A percentile compares a stretch with the other conserved stretches of the same genome.
These are phyloP conservation scores for Agrochola macilenta DNA, from an alignment of 2,888 invertebrate genomes.

Conservation along the genomic window DNA sequence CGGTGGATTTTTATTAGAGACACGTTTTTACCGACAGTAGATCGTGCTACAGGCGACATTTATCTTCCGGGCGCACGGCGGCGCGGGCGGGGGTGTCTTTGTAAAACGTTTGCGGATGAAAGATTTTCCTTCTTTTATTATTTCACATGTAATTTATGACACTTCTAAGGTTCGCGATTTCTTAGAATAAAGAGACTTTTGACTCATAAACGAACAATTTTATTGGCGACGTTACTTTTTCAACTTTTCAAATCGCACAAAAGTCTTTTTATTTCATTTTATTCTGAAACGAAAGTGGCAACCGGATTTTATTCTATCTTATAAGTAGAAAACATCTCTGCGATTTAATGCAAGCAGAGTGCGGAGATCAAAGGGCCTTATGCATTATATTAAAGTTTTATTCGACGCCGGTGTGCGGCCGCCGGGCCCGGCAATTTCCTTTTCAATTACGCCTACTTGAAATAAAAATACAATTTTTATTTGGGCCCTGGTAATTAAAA, in stretches of 20 bases:
- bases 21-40: conserved; percentile 81
- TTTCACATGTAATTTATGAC: conserved; percentile 88
- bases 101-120: conserved; percentile 86
- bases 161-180: conserved; percentile 78
- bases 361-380: conserved; percentile 89
- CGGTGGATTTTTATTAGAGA: conserved; percentile 80
- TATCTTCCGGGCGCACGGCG: conserved; percentile 76
- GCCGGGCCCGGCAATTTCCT: conserved; percentile 88
- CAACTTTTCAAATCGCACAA: conserved; percentile 59
- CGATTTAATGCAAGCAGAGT: conserved; percentile 86
- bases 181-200: conserved; percentile 74
- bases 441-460: conserved; percentile 90
- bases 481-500: conserved; percentile 90
- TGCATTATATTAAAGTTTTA: conserved; percentile 90
- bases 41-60: conserved; percentile 85
- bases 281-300: conserved; percentile 61
- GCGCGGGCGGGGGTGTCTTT: conserved; percentile 79
- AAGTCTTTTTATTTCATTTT: conserved; percentile 59
- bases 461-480: conserved; percentile 90
- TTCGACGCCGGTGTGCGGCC: conserved; percentile 83
- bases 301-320: conserved; percentile 70
- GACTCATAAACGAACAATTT: conserved; percentile 74
- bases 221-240: conserved; percentile 67
- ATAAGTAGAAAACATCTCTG: conserved; percentile 79
- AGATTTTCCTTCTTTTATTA: conserved; percentile 87